These are phyloP conservation scores for Tineola bisselliella DNA, from an alignment of 2,888 invertebrate genomes.

Conservation along the genomic window DNA sequence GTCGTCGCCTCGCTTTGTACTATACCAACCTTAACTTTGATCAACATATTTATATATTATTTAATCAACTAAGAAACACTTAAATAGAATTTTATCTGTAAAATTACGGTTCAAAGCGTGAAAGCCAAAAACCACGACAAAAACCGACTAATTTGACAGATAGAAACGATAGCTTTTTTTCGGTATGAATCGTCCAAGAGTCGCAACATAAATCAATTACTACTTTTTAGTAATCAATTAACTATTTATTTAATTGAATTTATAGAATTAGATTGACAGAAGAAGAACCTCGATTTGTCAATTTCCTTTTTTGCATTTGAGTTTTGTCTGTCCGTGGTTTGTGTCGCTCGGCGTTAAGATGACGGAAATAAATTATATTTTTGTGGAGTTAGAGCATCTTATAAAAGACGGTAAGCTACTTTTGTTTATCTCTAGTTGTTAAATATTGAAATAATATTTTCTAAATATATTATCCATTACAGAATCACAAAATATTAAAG, in stretches of 20 bases:
- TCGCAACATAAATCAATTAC: too few relatives aligned
- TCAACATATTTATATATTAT: conserved; percentile 70
- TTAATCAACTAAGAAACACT: background rate
- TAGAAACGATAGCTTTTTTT: background rate
- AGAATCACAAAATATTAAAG: conserved; percentile 6
- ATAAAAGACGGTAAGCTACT: background rate
- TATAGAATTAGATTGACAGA: too few relatives aligned
- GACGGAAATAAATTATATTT: background rate
- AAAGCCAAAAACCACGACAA: background rate
- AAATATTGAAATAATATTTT: background rate
- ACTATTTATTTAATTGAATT: too few relatives aligned
- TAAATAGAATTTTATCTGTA: too few relatives aligned
- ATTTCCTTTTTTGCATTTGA: too few relatives aligned
- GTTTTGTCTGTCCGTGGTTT: too few relatives aligned
- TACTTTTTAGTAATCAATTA: too few relatives aligned
- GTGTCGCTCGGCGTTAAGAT: too few relatives aligned
- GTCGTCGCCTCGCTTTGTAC: background rate
- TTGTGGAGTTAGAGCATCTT: background rate
- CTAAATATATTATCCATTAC: background rate
- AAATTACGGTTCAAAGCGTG: background rate
- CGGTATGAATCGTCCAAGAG: too few relatives aligned
- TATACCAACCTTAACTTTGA: conserved; percentile 78
- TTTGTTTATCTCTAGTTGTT: background rate
- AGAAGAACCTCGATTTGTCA: too few relatives aligned
- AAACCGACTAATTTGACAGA: background rate